Evolutionary conservation across 2,113 vertebrate species (phyloP).

Genomic region (Dolichotis patagonum): DNA sequence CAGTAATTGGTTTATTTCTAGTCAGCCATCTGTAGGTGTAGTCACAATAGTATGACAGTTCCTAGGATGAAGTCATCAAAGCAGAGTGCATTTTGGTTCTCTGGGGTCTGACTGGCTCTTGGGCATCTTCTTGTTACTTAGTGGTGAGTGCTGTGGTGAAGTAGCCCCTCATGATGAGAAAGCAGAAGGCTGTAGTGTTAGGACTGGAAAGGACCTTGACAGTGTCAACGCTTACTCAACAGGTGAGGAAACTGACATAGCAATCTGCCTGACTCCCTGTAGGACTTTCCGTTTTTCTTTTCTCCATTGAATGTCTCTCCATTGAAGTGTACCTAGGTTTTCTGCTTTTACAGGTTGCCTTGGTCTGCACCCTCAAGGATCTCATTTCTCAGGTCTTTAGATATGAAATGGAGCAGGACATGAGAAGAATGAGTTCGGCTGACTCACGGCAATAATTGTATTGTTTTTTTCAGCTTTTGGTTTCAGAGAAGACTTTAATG

Average conservation of each 20-base stretch:
- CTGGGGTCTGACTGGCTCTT: not conserved
- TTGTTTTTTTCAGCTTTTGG: not conserved
- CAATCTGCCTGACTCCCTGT: not conserved
- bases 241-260: not conserved
- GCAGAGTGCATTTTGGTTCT: not conserved
- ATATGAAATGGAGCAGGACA: not conserved
- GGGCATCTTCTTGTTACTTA: not conserved
- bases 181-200: not conserved
- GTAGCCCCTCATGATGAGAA: not conserved
- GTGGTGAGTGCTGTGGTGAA: not conserved
- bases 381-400: not conserved
- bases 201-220: not conserved
- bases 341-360: not conserved
- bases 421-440: not conserved
- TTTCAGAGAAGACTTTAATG: not conserved
- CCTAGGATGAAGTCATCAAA: not conserved
- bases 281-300: not conserved
- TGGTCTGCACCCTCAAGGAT: not conserved
- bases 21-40: not conserved
- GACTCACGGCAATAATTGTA: not conserved
- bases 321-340: not conserved
- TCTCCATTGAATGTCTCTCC: too few relatives aligned
- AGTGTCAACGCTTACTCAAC: not conserved
- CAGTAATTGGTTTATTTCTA: not conserved
- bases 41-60: not conserved